Conservation (phyloP, 2,888 invertebrate genomes). For the Drepana falcataria region DNA sequence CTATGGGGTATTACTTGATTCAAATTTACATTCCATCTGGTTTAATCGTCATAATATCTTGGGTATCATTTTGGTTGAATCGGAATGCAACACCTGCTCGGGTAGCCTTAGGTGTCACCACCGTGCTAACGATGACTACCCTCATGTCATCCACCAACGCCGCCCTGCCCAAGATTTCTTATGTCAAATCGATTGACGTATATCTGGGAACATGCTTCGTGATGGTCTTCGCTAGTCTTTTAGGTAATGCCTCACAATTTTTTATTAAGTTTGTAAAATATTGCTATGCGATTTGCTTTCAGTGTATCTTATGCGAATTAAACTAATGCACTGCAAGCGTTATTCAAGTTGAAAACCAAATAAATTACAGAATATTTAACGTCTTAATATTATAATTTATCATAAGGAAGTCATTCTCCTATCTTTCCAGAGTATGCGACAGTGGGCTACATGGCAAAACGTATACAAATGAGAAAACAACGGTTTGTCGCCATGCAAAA, state of each 20-base stretch:
- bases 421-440: constrained; percentile 94
- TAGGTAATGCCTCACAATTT: constrained; percentile 81
- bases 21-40: constrained; percentile 99
- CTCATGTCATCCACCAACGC: constrained; percentile 98
- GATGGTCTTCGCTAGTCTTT: constrained; percentile 98
- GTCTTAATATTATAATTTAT: neutral
- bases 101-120: constrained; percentile 95
- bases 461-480: constrained; percentile 97
- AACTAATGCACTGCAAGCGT: no score
- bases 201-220: constrained; percentile 98
- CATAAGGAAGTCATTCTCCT: constrained; percentile 26
- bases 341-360: no score
- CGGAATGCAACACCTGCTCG: constrained; percentile 96
- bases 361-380: constrained; percentile 9
- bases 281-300: neutral
- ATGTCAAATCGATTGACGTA: constrained; percentile 98
- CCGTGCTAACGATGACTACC: constrained; percentile 98
- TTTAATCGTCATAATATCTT: constrained; percentile 97
- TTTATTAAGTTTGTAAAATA: constrained; percentile 5
- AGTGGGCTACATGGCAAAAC: constrained; percentile 98
- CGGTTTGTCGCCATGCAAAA: constrained; percentile 94
- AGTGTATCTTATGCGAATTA: neutral
- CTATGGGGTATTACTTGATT: constrained; percentile 99
- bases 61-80: constrained; percentile 98
- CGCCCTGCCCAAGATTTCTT: constrained; percentile 97